Evolutionary conservation across 2,888 invertebrate genomes (phyloP).

Genomic region (Dascillus cervinus): DNA sequence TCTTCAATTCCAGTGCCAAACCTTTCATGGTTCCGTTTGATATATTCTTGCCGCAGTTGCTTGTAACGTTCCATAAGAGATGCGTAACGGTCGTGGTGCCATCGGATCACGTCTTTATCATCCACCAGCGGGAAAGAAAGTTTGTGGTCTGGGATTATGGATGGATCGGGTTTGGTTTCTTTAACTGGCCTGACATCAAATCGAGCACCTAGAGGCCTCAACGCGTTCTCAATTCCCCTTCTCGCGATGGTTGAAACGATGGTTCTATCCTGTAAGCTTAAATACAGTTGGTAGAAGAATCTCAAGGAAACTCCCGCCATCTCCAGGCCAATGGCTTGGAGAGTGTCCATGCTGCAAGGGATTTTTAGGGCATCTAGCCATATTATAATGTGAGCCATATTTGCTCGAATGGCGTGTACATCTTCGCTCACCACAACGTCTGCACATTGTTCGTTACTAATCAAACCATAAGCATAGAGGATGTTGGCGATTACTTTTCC

Average conservation of each 20-base stretch:
- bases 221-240: constrained; percentile 37
- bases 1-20: constrained; percentile 2
- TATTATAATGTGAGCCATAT: constrained; percentile 39
- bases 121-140: constrained; percentile 9
- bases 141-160: constrained; percentile 4
- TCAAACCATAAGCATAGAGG: constrained; percentile 51
- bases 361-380: constrained; percentile 51
- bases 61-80: constrained; percentile 41
- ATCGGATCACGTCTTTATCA: constrained; percentile 45
- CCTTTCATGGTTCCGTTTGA: constrained; percentile 16
- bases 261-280: constrained; percentile 52
- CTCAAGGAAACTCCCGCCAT: constrained; percentile 47
- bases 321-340: too few species aligned
- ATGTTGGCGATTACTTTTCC: constrained; percentile 51
- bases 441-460: constrained; percentile 48
- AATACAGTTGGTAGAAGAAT: constrained; percentile 54
- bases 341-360: constrained; percentile 40
- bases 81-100: constrained; percentile 49
- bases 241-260: constrained; percentile 48
- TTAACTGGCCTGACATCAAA: constrained; percentile 31
- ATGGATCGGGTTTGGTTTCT: constrained; percentile 9
- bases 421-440: constrained; percentile 37
- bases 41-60: constrained; percentile 29
- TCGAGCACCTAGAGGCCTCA: constrained; percentile 28
- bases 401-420: too few species aligned